These are phyloP conservation scores for Sardina pilchardus DNA, from an alignment of 2,113 vertebrate species.

Conservation along the genomic window DNA sequence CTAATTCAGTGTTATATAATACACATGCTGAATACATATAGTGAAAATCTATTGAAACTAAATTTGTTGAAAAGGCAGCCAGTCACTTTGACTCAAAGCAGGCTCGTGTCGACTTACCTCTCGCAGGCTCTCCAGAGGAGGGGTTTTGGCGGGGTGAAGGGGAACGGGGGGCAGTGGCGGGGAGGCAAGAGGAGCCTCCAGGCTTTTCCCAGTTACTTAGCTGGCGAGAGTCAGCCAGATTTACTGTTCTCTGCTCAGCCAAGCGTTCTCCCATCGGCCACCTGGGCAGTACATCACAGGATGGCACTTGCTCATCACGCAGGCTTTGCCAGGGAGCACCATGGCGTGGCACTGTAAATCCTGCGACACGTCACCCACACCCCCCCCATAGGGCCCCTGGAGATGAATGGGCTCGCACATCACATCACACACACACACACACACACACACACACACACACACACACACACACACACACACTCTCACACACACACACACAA, in stretches of 20 bases:
- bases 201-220: slow-evolving; percentile 5
- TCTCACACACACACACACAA: not conserved
- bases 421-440: not conserved
- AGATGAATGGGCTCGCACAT: not conserved
- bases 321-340: slow-evolving; percentile 6
- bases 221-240: not conserved
- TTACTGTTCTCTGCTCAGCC: not conserved
- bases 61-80: not conserved
- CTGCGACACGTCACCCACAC: not conserved
- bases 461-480: not conserved
- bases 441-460: not conserved
- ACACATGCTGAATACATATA: not conserved
- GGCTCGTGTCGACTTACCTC: not conserved
- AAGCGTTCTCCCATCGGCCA: slow-evolving; percentile 5
- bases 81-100: not conserved
- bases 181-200: not conserved
- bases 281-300: slow-evolving; percentile 17
- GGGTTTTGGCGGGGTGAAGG: not conserved
- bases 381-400: not conserved
- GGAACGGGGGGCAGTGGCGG: not conserved
- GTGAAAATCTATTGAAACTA: not conserved
- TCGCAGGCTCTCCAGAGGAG: not conserved
- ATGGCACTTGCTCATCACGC: slow-evolving; percentile 17
- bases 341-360: not conserved
- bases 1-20: not conserved